These are phyloP conservation scores for Cassiopea andromeda DNA, from an alignment of 30 jellyfish, hydroid and myxozoan species.

Conservation along the genomic window DNA sequence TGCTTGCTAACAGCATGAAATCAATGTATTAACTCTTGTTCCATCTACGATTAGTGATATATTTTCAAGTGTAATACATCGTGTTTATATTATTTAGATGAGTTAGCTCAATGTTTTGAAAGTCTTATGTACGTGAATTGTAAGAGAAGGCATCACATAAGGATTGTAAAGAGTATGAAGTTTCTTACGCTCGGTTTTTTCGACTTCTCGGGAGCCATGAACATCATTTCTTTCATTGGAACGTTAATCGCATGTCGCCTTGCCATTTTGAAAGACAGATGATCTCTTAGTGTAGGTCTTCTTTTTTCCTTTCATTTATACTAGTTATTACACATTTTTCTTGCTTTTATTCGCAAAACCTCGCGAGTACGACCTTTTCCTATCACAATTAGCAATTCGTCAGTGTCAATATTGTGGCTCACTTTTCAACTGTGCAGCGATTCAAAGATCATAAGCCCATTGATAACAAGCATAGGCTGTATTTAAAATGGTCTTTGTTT, in stretches of 20 bases:
- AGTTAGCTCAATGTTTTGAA: no score
- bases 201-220: conserved; percentile 3
- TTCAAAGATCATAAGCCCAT: conserved; percentile 11
- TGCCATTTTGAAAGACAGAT: background rate
- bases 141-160: no score
- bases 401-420: background rate
- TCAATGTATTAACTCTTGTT: no score
- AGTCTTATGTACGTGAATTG: no score
- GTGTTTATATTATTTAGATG: no score
- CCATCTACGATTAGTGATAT: no score
- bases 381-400: background rate
- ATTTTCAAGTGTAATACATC: no score
- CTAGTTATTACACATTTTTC: background rate
- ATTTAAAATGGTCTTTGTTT: background rate
- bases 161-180: no score
- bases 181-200: conserved; percentile 13
- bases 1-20: no score
- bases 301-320: background rate
- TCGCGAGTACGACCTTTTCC: background rate
- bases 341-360: background rate
- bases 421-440: background rate
- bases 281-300: background rate
- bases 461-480: conserved; percentile 2
- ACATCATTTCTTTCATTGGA: conserved; percentile 1
- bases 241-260: conserved; percentile 16